Evolutionary conservation across 2,888 invertebrate genomes (phyloP), one percentile per base, ranked within the genome.

Genomic region (Hydrotaea cyrtoneurina): DNA sequence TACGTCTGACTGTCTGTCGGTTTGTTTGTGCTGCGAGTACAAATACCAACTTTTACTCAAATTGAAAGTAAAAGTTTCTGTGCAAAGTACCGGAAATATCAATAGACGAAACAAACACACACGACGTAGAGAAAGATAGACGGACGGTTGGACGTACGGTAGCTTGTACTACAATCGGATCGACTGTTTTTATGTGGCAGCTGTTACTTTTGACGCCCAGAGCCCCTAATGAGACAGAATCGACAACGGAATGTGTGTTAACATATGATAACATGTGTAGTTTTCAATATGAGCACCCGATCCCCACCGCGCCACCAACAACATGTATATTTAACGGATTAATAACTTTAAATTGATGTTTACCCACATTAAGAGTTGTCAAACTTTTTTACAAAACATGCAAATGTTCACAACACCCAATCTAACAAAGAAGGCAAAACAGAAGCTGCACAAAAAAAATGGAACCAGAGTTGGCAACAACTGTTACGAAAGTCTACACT

Each of bases 21-120:
- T n/a, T 36, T 36, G 8, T 19, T 64, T 64, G 31, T 13, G 15
- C 13, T 23, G 15, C 23, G 17, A 64, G 15, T 36, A 36, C 13
- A 43, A 66, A 13, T 19, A 39, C 19, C 23, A 39, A 39, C 66
- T 39, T n/a, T 43, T 39, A 66, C 36, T 66, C 39, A 39, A 43
- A 66, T 13, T 72, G 75, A 83, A 83, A 83, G 82, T 82, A 82
- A 82, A 75, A 82, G 74, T 64, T 75, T 57, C 17, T 50, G 57
- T 0, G 11, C n/a, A 71, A 15, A 23, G n/a, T 77, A 55, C 64
- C 81, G 64, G 76, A 81, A 62, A 72, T 76, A 50, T 75, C 50
- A 72, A 15, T 71, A n/a, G 57, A 39, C 31, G 8, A 26, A 59
- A 15, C n/a, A 43, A 59, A n/a, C 36, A 36, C 1, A 36, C n/a